Conservation (phyloP, 2,797 vertebrate species). For the Oreochromis grahami region DNA sequence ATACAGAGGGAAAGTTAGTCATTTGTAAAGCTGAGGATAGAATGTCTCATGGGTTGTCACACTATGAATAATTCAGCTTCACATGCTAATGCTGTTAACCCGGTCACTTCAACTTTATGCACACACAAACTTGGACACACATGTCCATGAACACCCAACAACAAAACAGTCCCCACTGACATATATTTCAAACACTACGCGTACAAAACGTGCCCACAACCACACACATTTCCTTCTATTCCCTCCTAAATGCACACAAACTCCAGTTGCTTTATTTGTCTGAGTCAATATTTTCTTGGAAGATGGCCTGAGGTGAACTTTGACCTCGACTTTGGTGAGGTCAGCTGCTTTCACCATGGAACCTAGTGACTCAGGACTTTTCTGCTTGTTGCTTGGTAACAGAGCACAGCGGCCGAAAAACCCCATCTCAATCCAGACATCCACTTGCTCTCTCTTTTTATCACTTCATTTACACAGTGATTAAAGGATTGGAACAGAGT, state of each 20-base stretch:
- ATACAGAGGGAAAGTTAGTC: slow-evolving; percentile 33
- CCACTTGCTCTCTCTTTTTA: slow-evolving; percentile 12
- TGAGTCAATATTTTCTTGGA: slow-evolving; percentile 43
- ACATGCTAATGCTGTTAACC: slow-evolving; percentile 42
- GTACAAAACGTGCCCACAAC: neutral
- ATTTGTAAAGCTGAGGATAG: slow-evolving; percentile 59
- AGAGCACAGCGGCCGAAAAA: slow-evolving; percentile 27
- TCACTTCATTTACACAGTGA: slow-evolving; percentile 23
- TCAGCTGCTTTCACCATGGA: slow-evolving; percentile 39
- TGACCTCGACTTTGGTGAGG: slow-evolving; percentile 34
- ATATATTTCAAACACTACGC: neutral
- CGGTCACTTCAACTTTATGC: slow-evolving; percentile 40
- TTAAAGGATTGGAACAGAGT: neutral
- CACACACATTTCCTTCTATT: neutral
- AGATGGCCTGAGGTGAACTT: slow-evolving; percentile 28
- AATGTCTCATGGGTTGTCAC: slow-evolving; percentile 43
- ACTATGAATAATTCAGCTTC: slow-evolving; percentile 64
- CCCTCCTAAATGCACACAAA: neutral
- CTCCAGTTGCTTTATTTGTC: neutral
- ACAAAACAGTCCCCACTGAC: slow-evolving; percentile 6
- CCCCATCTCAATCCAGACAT: slow-evolving; percentile 29
- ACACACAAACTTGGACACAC: neutral
- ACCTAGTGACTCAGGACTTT: slow-evolving; percentile 57
- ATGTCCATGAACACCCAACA: neutral
- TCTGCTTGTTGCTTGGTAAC: slow-evolving; percentile 60